Evolutionary conservation across 2,888 invertebrate genomes (phyloP).

Genomic region (Leucophora obtusa): DNA sequence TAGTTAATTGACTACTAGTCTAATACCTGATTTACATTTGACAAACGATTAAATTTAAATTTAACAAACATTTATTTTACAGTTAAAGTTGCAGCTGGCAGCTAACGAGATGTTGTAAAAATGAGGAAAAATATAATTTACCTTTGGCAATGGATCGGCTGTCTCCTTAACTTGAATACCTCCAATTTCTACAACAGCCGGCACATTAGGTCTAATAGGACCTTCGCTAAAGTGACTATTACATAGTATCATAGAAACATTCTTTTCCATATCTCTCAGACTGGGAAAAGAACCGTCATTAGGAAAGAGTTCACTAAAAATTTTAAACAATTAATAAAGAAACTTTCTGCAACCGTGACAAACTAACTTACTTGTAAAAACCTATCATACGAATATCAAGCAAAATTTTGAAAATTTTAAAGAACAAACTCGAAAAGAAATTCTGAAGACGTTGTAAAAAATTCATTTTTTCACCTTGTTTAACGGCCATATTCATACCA

Average conservation of each 20-base stretch:
- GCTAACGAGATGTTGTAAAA: too few relatives aligned
- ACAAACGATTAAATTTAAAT: too few relatives aligned
- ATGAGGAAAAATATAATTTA: too few relatives aligned
- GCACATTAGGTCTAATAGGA: constrained; percentile 74
- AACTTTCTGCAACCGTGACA: too few relatives aligned
- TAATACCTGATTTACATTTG: too few relatives aligned
- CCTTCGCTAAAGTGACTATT: constrained; percentile 75
- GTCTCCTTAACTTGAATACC: constrained; percentile 76
- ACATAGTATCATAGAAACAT: constrained; percentile 73
- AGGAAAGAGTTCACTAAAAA: constrained; percentile 63
- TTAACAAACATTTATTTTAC: too few relatives aligned
- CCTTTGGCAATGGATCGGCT: constrained; percentile 73
- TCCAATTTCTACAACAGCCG: constrained; percentile 75
- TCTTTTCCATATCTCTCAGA: constrained; percentile 69
- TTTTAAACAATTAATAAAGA: constrained; percentile 54
- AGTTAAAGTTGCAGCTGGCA: too few relatives aligned
- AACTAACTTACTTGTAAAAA: constrained; percentile 69
- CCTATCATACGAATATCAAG: constrained; percentile 37
- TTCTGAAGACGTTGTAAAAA: constrained; percentile 69
- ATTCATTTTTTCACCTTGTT: constrained; percentile 64
- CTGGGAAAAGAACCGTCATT: constrained; percentile 66
- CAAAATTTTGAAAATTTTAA: constrained; percentile 29
- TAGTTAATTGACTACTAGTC: too few relatives aligned
- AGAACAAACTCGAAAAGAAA: constrained; percentile 45
- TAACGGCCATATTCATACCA: constrained; percentile 62